These are phyloP conservation scores for Poecilia gillii DNA, from an alignment of 2,797 vertebrate genomes.

Conservation along the genomic window DNA sequence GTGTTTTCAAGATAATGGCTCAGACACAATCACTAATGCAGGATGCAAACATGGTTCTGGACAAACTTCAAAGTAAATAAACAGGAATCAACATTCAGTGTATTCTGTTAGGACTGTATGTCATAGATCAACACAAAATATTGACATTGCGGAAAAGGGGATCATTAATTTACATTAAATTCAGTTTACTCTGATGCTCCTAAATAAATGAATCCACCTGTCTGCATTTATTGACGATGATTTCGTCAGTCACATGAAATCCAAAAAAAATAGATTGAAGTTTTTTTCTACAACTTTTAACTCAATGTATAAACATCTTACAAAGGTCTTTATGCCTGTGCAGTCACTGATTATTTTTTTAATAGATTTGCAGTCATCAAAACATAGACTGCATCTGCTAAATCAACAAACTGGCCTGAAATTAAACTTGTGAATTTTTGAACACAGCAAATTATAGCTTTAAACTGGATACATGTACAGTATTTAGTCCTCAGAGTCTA, in stretches of 20 bases:
- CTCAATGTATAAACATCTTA: background rate
- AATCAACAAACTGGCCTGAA: background rate
- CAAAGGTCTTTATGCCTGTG: background rate
- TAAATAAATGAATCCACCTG: background rate
- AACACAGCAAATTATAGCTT: background rate
- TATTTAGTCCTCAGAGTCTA: background rate
- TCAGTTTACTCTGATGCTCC: background rate
- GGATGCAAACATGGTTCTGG: conserved; percentile 22
- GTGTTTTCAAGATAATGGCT: conserved; percentile 41
- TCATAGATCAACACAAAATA: background rate
- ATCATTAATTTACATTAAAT: background rate
- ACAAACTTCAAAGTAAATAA: conserved; percentile 19
- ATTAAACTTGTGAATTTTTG: background rate
- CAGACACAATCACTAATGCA: conserved; percentile 17
- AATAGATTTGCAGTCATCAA: background rate
- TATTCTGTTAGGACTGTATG: background rate
- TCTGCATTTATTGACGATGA: background rate
- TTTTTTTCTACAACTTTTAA: background rate
- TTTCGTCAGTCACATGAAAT: background rate
- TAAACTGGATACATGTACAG: background rate
- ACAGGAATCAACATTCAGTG: conserved; percentile 4
- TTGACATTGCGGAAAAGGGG: background rate
- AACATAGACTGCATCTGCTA: background rate
- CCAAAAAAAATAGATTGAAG: background rate
- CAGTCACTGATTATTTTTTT: background rate